Evolutionary conservation across 2,888 invertebrate species (phyloP), one percentile per base, ranked within the genome.

Genomic region (Eilema griseolum): DNA sequence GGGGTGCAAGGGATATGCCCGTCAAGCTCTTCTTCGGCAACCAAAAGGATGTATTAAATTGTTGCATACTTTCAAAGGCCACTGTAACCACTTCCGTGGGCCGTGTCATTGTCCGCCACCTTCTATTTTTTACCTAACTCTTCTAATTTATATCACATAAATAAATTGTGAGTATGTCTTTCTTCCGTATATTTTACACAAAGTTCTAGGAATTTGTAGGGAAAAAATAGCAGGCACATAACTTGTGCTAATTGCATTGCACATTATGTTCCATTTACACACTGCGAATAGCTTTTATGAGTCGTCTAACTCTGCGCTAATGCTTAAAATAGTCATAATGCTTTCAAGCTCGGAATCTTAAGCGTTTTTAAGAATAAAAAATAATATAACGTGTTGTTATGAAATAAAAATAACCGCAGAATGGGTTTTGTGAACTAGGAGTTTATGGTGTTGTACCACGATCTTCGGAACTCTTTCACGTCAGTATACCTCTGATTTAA

Each of bases 221-320:
- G 52, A 65, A 66, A 70, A 66, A 66, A 70, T 66, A 52, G 14
- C 11, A 28, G 61, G 23, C 57, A 46, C 65, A 41, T 70, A 70
- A 66, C 61, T 62, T 16, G 28, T 61, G 23, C 66, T 70, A 66
- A 70, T 66, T 70, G 66, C 70, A 70, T 41, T 24, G 66, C 70
- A 62, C 66, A 70, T 66, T 70, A 70, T 33, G 37, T 61, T 28
- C 46, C 65, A 66, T 66, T 70, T 64, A 52, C n/a, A 64, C 14
- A 52, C 31, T 52, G 65, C 23, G 57, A 70, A 66, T 70, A 57
- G 66, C 56, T 70, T 67, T 70, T 70, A 70, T 31, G 61, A 63
- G 31, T 41, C 66, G 70, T 67, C 66, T 67, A 67, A 67, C 33
- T 66, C n/a, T 63, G 67, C 63, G 62, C 57, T 57, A 62, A 62